Conservation (phyloP, 2,113 vertebrate species). For the Cyanoderma ruficeps region DNA sequence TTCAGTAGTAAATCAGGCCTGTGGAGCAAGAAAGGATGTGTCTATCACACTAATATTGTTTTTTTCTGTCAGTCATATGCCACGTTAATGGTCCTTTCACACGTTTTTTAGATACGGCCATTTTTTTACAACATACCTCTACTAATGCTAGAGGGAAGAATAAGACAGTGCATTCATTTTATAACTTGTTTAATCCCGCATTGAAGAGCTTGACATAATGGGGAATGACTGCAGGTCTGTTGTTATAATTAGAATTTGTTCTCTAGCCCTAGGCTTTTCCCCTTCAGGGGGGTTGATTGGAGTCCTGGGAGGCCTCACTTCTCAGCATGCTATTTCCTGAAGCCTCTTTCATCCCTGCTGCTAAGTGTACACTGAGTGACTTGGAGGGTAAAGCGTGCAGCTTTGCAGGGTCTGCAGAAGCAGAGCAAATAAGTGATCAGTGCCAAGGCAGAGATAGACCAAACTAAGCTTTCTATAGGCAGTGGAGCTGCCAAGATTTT, state of each 20-base stretch:
- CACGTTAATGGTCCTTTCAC: background rate
- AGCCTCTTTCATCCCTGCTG: slow-evolving; percentile 57
- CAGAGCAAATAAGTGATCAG: background rate
- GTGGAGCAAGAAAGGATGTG: background rate
- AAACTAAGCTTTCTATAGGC: background rate
- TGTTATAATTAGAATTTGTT: slow-evolving; percentile 69
- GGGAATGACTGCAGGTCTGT: slow-evolving; percentile 57
- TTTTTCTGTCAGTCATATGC: background rate
- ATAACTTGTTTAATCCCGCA: slow-evolving; percentile 19
- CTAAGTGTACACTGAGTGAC: slow-evolving; percentile 14
- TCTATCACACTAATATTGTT: background rate
- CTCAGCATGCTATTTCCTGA: slow-evolving; percentile 67
- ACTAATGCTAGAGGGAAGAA: background rate
- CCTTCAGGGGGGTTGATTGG: slow-evolving; percentile 61
- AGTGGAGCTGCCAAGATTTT: background rate
- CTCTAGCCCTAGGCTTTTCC: slow-evolving; percentile 57
- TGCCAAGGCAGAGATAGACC: background rate
- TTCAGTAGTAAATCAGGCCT: background rate
- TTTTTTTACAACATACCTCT: background rate
- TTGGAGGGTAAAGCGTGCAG: slow-evolving; percentile 28
- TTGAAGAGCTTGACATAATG: slow-evolving; percentile 50
- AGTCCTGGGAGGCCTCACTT: slow-evolving; percentile 63
- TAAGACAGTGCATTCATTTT: background rate
- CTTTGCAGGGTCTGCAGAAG: background rate
- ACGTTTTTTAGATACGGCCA: background rate